These are phyloP conservation scores for Epirrhoe alternata DNA, from an alignment of 2,888 invertebrate genomes.

Conservation along the genomic window DNA sequence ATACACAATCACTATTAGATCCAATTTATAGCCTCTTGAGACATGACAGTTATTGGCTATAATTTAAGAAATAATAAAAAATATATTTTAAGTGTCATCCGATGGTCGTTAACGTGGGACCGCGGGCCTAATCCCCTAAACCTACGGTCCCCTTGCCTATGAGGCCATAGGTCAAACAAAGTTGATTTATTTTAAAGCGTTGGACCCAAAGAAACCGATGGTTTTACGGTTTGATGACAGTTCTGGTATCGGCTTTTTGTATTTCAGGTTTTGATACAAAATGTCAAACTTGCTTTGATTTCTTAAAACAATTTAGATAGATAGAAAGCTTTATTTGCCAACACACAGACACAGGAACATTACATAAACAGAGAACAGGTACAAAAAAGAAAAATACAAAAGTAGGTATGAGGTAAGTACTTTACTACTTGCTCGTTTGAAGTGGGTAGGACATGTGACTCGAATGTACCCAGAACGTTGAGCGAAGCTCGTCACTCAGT, in stretches of 20 bases:
- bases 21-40: conserved; percentile 37
- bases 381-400: too few species aligned
- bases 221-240: conserved; percentile 28
- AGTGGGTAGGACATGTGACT: too few species aligned
- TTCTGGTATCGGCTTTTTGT: conserved; percentile 5
- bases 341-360: too few species aligned
- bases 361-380: too few species aligned
- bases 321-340: too few species aligned
- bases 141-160: conserved; percentile 51
- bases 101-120: conserved; percentile 63
- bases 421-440: too few species aligned
- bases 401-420: too few species aligned
- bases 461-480: too few species aligned
- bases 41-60: conserved; percentile 42
- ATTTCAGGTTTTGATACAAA: neutral
- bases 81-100: conserved; percentile 61
- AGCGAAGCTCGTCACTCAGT: too few species aligned
- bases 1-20: conserved; percentile 25
- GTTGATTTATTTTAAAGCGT: conserved; percentile 65
- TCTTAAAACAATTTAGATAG: too few species aligned
- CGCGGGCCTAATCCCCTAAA: conserved; percentile 32
- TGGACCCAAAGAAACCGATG: conserved; percentile 34
- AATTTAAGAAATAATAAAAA: conserved; percentile 47
- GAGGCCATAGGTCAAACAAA: conserved; percentile 70
- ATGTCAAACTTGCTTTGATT: too few species aligned